Percentiles rank a stretch among this genome's conserved stretches.
Conservation (phyloP, 2,113 vertebrate species). For the Geococcyx californianus region DNA sequence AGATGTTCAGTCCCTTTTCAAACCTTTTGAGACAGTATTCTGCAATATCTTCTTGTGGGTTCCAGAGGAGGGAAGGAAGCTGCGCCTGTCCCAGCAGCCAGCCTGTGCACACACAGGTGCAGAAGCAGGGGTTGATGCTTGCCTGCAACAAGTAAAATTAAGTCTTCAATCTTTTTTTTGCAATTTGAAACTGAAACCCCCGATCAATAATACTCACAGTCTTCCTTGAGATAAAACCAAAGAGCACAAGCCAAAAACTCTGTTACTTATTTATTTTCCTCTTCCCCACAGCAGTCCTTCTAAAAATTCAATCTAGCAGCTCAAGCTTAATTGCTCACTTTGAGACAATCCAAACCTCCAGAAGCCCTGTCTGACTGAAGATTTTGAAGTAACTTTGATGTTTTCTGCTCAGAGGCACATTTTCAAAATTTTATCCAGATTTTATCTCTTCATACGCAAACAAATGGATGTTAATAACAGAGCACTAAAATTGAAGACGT, state of each 20-base stretch:
- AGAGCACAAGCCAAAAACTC: background rate
- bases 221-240: background rate
- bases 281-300: background rate
- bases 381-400: background rate
- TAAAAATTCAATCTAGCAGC: constrained; percentile 23
- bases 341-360: constrained; percentile 15
- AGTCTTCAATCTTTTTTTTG: constrained; percentile 11
- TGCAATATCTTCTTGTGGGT: background rate
- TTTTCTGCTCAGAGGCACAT: background rate
- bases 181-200: background rate
- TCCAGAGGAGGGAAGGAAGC: background rate
- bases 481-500: background rate
- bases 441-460: background rate
- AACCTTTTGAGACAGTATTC: background rate
- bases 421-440: background rate
- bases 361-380: background rate
- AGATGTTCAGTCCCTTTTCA: background rate
- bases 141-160: constrained; percentile 7
- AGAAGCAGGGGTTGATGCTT: background rate
- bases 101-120: background rate
- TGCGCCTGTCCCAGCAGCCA: background rate
- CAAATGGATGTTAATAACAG: background rate
- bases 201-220: background rate
- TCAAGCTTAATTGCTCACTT: constrained; percentile 36
- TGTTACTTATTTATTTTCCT: background rate